A percentile compares a stretch with the other conserved stretches of the same genome.
phyloP scores from a whole-genome alignment of 2,113 vertebrate genomes.

The Neotragus pygmaeus region DNA sequence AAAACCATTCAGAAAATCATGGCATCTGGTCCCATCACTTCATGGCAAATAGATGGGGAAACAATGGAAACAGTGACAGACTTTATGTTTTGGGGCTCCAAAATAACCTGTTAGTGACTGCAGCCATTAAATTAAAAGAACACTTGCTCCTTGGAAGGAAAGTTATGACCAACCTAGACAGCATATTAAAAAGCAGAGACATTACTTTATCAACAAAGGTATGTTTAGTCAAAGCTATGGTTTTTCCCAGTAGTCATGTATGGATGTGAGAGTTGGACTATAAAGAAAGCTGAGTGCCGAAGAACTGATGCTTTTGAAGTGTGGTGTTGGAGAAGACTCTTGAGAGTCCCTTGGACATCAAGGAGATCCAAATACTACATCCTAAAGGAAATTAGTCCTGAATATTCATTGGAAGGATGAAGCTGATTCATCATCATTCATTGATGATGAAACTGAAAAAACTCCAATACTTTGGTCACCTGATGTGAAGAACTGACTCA shows the following conservation, averaged over 20 bases:
- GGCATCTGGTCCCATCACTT: not conserved
- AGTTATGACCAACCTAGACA: not conserved
- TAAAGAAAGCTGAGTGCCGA: rapidly evolving
- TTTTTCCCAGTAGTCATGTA: not conserved
- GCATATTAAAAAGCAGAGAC: not conserved
- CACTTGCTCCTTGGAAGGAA: not conserved
- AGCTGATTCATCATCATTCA: not conserved
- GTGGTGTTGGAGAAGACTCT: not conserved
- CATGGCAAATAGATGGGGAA: not conserved
- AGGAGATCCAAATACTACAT: not conserved
- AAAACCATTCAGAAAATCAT: not conserved
- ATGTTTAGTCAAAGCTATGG: not conserved
- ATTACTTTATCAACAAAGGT: not conserved
- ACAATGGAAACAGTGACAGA: not conserved
- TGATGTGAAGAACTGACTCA: not conserved
- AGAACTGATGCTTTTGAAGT: not conserved
- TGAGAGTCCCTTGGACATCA: not conserved
- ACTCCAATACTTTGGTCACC: not conserved
- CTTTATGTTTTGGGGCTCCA: not conserved
- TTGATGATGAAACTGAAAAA: not conserved
- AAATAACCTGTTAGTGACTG: not conserved
- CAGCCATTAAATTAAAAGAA: not conserved
- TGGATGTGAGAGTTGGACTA: not conserved
- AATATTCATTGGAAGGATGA: not conserved
- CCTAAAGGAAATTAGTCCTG: not conserved